Evolutionary conservation across 2,113 vertebrate genomes (phyloP).

Genomic region (Neotragus moschatus): DNA sequence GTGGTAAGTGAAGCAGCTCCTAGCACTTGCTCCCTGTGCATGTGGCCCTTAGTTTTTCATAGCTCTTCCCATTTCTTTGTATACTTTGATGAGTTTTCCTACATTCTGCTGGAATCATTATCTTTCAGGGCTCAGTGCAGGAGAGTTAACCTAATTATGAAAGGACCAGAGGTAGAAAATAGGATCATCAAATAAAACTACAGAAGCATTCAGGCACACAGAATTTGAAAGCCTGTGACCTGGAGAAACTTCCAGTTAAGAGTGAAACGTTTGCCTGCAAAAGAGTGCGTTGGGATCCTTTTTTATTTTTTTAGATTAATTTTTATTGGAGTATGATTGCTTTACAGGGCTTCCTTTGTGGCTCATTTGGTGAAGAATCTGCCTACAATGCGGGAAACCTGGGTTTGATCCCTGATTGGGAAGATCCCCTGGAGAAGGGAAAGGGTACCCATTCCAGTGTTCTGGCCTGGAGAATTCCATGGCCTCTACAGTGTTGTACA

Average conservation of each 20-base stretch:
- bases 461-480: neutral
- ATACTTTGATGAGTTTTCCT: neutral
- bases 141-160: neutral
- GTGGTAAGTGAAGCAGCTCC: neutral
- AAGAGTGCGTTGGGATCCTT: neutral
- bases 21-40: neutral
- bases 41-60: neutral
- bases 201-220: neutral
- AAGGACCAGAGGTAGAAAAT: neutral
- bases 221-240: neutral
- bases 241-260: neutral
- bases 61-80: neutral
- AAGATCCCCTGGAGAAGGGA: neutral
- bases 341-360: neutral
- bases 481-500: neutral
- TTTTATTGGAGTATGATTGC: neutral
- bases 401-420: neutral
- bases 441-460: neutral
- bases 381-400: neutral
- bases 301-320: neutral
- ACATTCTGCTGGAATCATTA: neutral
- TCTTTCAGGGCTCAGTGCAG: neutral
- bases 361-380: neutral
- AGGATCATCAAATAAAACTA: neutral
- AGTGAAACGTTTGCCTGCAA: neutral